Evolutionary conservation across 2,797 vertebrate species (phyloP).

Genomic region (Pipistrellus pygmaeus): DNA sequence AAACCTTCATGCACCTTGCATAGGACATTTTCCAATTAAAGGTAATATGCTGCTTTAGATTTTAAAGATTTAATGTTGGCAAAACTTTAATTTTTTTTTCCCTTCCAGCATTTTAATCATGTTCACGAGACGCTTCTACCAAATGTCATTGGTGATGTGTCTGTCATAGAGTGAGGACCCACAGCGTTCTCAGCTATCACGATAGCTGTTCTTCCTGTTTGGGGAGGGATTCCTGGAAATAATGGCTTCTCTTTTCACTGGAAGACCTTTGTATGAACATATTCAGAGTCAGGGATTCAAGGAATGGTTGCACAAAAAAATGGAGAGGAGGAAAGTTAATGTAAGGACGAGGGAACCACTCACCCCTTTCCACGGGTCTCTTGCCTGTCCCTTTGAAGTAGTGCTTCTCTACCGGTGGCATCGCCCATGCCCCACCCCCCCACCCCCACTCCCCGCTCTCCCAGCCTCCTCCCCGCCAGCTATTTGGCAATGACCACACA

Average conservation of each 20-base stretch:
- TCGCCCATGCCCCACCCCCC: too few species aligned
- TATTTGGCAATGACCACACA: background rate
- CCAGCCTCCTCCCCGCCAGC: background rate
- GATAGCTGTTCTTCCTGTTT: background rate
- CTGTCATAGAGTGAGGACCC: background rate
- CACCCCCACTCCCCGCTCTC: too few species aligned
- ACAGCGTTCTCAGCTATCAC: background rate
- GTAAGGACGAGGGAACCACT: accelerated
- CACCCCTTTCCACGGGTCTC: background rate
- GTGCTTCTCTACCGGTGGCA: background rate
- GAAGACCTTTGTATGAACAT: background rate
- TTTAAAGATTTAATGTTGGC: background rate
- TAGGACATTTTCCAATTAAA: background rate
- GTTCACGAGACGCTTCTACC: background rate
- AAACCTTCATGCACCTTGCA: accelerated
- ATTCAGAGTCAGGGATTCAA: background rate
- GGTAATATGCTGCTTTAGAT: background rate
- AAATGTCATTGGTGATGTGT: background rate
- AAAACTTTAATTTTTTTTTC: background rate
- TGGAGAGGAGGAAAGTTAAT: background rate
- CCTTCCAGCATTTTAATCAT: background rate
- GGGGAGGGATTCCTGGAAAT: background rate
- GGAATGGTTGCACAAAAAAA: background rate
- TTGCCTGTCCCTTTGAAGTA: background rate
- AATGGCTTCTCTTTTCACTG: background rate